A percentile compares a stretch with the other conserved stretches of the same genome.
phyloP scores from a whole-genome alignment of 2,888 invertebrate genomes.

The Charanyca ferruginea region DNA sequence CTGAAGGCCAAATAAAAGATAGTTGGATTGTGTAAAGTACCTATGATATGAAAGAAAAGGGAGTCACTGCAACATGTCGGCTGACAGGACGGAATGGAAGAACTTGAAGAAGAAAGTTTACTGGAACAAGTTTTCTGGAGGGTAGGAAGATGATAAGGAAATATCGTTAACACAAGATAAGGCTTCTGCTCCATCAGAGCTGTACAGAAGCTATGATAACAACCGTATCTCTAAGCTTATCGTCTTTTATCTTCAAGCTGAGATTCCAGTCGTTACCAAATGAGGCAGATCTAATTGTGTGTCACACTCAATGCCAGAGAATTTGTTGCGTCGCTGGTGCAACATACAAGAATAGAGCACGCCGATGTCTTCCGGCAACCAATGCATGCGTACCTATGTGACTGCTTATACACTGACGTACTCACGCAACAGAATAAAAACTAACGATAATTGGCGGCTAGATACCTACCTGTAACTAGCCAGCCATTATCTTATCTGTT shows the following conservation, averaged over 20 bases:
- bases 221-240: constrained; percentile 2
- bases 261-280: constrained; percentile 6
- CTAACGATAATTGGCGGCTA: too few species aligned
- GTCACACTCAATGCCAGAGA: constrained; percentile 46
- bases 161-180: constrained; percentile 28
- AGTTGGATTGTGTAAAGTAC: too few species aligned
- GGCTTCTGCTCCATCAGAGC: background rate
- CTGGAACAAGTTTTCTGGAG: too few species aligned
- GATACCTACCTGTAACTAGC: too few species aligned
- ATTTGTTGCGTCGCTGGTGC: constrained; percentile 14
- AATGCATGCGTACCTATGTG: background rate
- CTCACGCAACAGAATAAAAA: too few species aligned
- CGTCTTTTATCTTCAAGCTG: background rate
- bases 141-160: too few species aligned
- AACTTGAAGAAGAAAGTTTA: too few species aligned
- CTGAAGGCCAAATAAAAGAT: too few species aligned
- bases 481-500: too few species aligned
- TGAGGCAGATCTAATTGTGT: constrained; percentile 38
- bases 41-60: too few species aligned
- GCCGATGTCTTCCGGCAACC: constrained; percentile 39
- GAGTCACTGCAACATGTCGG: too few species aligned
- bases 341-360: constrained; percentile 24
- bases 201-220: constrained; percentile 1
- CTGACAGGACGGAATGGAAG: too few species aligned
- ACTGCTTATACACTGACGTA: background rate